Evolutionary conservation across 1,140 invertebrate species (phyloP), one percentile per base, ranked within the genome.

Genomic region (Drosophila nigrodunni): DNA sequence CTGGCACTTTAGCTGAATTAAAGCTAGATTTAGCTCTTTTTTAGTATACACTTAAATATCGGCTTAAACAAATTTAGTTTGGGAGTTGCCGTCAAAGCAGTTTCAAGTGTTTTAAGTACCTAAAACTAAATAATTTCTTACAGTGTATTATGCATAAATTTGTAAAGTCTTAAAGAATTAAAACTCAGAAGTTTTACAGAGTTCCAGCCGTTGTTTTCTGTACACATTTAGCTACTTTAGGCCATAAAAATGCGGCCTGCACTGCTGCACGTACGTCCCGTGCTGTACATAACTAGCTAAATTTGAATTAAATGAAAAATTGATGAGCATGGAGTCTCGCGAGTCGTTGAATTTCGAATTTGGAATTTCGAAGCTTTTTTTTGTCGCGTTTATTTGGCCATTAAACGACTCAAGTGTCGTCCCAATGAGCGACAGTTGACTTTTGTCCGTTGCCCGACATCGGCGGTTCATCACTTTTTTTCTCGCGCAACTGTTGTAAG

Each of bases 281-380:
- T 6, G 25, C n/a, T 46, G 21, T 50, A 30, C 34, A 39, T 39
- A 52, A 52, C 60, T 77, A 70, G 62, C 70, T 77, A 78, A 82
- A 81, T 83, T 69, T 80, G 78, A 85, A 80, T 81, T 89, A 88
- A 89, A 88, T 88, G 85, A 88, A 89, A 88, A 89, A 88, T 89
- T 88, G 85, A 88, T 89, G 85, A 88, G 78, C 72, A 61, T 67
- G 7, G 15, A 25, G 15, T 25, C 34, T 35, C 2, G 25, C 46
- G 18, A 21, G 41, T 25, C 39, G 44, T 13, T 8, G n/a, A 49
- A 46, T 77, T 75, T 71, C 41, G 61, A 66, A 66, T 73, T 30
- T 30, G 25, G 25, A 30, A 30, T 30, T 30, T 30, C 25, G 25
- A 30, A 30, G 25, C 25, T 30, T 30, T 30, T 30, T 30, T 49